Evolutionary conservation across 2,797 vertebrate genomes (phyloP), one percentile per base, ranked within the genome.

Genomic region (Bradypodion pumilum): DNA sequence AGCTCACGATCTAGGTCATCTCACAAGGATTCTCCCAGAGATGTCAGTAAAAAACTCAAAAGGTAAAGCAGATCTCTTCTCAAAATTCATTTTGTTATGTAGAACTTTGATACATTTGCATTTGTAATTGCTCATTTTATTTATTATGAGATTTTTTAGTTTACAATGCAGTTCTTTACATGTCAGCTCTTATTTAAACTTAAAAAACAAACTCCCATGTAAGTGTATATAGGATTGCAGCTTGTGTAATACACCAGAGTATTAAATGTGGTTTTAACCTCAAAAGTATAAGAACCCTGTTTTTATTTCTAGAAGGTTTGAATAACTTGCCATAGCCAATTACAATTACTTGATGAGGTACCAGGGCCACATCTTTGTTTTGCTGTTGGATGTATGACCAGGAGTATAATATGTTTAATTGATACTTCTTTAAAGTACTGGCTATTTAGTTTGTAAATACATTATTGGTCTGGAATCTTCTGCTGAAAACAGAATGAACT

Each of bases 11-110:
- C 98, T 56, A 97, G 98, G 46, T 96, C 97, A 0, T 95, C 97
- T 46, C 98, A 99, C 89, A 99, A 98, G 96, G 98, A 99, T 82
- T 99, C 98, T 21, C 98, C 98, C 42, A 97, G 98, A 90, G 96
- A 98, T 86, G 97, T 94, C 94, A 98, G 94, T 96, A 98, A 98
- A 94, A 99, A 98, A 92, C 96, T 96, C 91, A 99, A 99, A 96
- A 97, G 98, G 98, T 99, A 94, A 94, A 87, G 80, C 84, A 66
- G 85, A 65, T 86, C 49, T 74, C 77, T 90, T 84, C 56, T 85
- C 6, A 56, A 0, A 37, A 80, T 49, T 29, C 66, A 13, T 13
- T n/a, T 63, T 72, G n/a, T n/a, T 46, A 46, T 42, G 23, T 23
- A 1, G 1, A 10, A 23, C 21, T 44, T 27, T 60, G 32, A 15